Conservation (phyloP, 2,888 invertebrate species). For the Eristalis arbustorum region DNA sequence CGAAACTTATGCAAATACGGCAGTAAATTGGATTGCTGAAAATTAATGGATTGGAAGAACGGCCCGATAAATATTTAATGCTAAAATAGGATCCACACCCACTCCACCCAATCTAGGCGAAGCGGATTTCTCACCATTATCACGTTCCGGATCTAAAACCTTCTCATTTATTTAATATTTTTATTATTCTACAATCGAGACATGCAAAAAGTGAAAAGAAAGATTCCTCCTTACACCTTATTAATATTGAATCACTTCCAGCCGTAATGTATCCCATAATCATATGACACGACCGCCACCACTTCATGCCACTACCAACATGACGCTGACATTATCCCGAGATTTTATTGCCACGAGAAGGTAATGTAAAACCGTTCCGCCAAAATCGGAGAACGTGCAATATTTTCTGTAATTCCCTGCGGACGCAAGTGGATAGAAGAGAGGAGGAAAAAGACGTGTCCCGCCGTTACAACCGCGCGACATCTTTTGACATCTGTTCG, state of each 20-base stretch:
- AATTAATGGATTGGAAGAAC: constrained; percentile 44
- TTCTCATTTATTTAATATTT: constrained; percentile 50
- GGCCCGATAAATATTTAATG: constrained; percentile 28
- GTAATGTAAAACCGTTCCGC: constrained; percentile 31
- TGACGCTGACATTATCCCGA: constrained; percentile 50
- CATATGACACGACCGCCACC: constrained; percentile 16
- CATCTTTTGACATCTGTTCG: constrained; percentile 68
- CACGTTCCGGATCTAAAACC: constrained; percentile 20
- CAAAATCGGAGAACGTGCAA: constrained; percentile 57
- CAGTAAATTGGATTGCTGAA: constrained; percentile 28
- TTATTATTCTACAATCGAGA: constrained; percentile 41
- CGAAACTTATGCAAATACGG: constrained; percentile 30
- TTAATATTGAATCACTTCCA: constrained; percentile 50
- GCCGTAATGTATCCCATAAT: not conserved
- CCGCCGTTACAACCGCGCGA: constrained; percentile 49
- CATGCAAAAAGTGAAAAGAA: constrained; percentile 1
- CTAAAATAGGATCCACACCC: not conserved
- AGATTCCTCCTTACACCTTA: constrained; percentile 20
- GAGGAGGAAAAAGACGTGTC: not conserved
- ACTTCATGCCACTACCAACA: not conserved
- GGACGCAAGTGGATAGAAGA: not conserved
- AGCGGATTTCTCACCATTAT: not conserved
- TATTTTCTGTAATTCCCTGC: constrained; percentile 51
- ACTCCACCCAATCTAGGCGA: not conserved
- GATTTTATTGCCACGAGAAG: constrained; percentile 52